Conservation (phyloP, 2,797 vertebrate genomes). For the Forpus xanthops region DNA sequence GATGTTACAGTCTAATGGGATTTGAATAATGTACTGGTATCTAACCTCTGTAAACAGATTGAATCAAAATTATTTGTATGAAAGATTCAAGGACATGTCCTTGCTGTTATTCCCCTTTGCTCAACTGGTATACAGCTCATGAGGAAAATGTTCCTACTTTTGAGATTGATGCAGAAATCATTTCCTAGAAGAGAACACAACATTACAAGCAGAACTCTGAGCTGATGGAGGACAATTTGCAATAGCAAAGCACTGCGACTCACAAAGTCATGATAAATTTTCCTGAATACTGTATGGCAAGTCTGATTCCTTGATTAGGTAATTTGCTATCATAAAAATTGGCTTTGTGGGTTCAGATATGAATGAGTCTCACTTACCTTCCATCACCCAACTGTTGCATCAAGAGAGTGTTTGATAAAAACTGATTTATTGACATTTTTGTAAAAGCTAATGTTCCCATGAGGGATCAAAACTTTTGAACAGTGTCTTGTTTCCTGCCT, state of each 20-base stretch:
- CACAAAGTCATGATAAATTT: background rate
- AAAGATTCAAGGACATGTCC: slow-evolving; percentile 37
- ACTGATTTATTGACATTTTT: background rate
- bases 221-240: background rate
- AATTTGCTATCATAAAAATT: background rate
- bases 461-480: background rate
- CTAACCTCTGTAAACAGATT: slow-evolving; percentile 32
- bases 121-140: background rate
- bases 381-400: background rate
- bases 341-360: background rate
- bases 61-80: slow-evolving; percentile 39
- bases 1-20: slow-evolving; percentile 36
- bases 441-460: background rate
- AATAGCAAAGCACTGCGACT: background rate
- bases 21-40: slow-evolving; percentile 42
- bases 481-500: background rate
- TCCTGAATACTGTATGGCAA: background rate
- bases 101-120: slow-evolving; percentile 26
- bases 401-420: background rate
- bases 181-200: background rate
- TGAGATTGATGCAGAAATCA: background rate
- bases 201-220: background rate
- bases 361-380: background rate
- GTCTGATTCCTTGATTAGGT: background rate
- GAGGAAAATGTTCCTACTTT: background rate